Evolutionary conservation across 2,113 vertebrate species (phyloP), one percentile per base, ranked within the genome.

Genomic region (Brachyhypopomus gauderio): DNA sequence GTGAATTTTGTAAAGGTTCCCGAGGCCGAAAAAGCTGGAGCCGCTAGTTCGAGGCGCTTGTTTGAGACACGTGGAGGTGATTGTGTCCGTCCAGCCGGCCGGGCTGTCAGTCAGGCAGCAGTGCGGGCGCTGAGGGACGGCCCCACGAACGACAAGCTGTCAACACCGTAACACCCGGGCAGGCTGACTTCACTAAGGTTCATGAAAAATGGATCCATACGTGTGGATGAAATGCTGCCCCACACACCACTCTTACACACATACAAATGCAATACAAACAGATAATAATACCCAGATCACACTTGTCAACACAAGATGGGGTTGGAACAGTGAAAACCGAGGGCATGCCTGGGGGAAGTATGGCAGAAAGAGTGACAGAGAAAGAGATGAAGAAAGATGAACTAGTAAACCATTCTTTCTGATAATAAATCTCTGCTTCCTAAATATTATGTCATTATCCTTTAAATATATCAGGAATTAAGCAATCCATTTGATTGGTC

Each of bases 161-260:
- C 84, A 83, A 74, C 56, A 80, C 74, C 25, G 38, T 72, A 45
- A 85, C 60, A 58, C 41, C 41, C 22, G 27, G 78, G 75, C 58
- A 79, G 60, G 69, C 38, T 27, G 78, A 83, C 78, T 83, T 81
- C 78, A 56, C 81, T 69, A 72, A 80, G 62, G 74, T 83, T 83
- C 84, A 85, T 85, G 60, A 85, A 85, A 85, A 80, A 85, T 85
- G 55, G 72, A 83, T 83, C 45, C 45, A 20, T 58, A 45, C 60
- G 23, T 79, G 38, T 64, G 58, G 38, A 75, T 38, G 30, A 75
- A 67, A 59, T 82, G 63, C 66, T 45, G 78, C 69, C 64, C 25
- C 58, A 77, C 48, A 52, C 73, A 41, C 23, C 23, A 23, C 45
- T 12, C 45, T 52, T 52, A 52, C 45, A 66, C 63, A 27, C 63